Evolutionary conservation across 2,113 vertebrate genomes (phyloP), one percentile per base, ranked within the genome.

Genomic region (Saccopteryx bilineata): DNA sequence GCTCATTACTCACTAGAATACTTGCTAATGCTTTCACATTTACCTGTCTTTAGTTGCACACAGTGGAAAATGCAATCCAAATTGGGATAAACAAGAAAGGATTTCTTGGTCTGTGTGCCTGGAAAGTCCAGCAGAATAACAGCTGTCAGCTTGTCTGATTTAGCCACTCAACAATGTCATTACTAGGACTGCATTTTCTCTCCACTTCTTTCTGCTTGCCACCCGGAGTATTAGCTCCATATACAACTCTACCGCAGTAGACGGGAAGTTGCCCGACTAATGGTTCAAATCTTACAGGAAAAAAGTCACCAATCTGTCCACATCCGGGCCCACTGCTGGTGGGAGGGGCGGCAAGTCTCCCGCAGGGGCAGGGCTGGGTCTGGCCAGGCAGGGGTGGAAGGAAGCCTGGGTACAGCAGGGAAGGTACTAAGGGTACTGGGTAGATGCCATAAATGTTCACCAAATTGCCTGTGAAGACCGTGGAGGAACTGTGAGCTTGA

Each of bases 11-110:
- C 39, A 33, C 15, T 85, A 46, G 74, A 71, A 63, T 85, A 65
- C 18, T n/a, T 12, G 19, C n/a, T 82, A 33, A 6, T 33, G 80
- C 12, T 68, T 91, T 39, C 68, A 52, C 28, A 33, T 60, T 82
- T 80, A 31, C 12, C 3, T 65, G 14, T 52, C 58, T 66, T 90
- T n/a, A 75, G 12, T 33, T 74, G 31, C 5, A 14, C 11, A 8
- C 79, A 65, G 65, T 33, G 71, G 46, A 65, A 93, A 96, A 85
- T n/a, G 31, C 39, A 60, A 2, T 39, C 52, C 11, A 75, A 90
- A 61, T 17, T 60, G 21, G 12, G 11, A 71, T 54, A 56, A 86
- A 23, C 15, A 68, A 80, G 23, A 63, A 72, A 68, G 33, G 15
- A 24, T 56, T 33, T 87, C 66, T 48, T 81, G 46, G 26, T 69